phyloP scores from a whole-genome alignment of 2,797 vertebrate species.

The Microctenopoma lineatum region DNA sequence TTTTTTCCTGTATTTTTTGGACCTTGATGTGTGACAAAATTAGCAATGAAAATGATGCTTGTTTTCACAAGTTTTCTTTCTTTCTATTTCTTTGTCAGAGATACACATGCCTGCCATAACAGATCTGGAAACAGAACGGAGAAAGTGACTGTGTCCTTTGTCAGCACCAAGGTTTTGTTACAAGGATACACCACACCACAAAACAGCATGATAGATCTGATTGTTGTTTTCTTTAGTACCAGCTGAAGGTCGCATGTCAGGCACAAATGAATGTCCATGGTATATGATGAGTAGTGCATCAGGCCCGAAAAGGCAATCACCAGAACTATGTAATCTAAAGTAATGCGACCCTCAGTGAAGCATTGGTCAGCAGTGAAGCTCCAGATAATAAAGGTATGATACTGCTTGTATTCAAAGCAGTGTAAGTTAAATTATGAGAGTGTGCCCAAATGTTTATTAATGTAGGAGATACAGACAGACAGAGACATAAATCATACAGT shows the following conservation, averaged over 20 bases:
- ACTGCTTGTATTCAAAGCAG: slow-evolving; percentile 47
- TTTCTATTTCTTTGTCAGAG: slow-evolving; percentile 12
- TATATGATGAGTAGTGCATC: slow-evolving; percentile 4
- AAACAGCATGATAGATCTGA: slow-evolving; percentile 14
- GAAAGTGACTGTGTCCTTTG: slow-evolving; percentile 24
- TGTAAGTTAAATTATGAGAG: slow-evolving; percentile 62
- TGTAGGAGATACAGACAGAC: slow-evolving; percentile 68
- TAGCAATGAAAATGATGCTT: slow-evolving; percentile 50
- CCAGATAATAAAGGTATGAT: slow-evolving; percentile 33
- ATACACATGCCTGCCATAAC: slow-evolving; percentile 30
- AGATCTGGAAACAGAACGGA: slow-evolving; percentile 25
- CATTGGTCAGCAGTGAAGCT: slow-evolving; percentile 13
- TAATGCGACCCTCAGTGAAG: slow-evolving; percentile 23
- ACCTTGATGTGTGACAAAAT: slow-evolving; percentile 19
- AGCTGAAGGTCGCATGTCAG: slow-evolving; percentile 43
- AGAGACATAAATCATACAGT: slow-evolving; percentile 71
- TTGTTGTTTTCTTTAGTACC: not conserved
- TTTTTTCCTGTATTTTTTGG: slow-evolving; percentile 31
- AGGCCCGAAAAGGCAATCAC: slow-evolving; percentile 19
- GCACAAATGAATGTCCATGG: slow-evolving; percentile 15
- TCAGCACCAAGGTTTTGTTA: slow-evolving; percentile 33
- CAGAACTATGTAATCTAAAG: slow-evolving; percentile 24
- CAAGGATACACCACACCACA: slow-evolving; percentile 25
- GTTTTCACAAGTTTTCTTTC: slow-evolving; percentile 35
- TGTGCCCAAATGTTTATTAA: slow-evolving; percentile 72